Evolutionary conservation across 35 echinoderm and acorn worm genomes (phyloP).

Genomic region (Apostichopus japonicus): DNA sequence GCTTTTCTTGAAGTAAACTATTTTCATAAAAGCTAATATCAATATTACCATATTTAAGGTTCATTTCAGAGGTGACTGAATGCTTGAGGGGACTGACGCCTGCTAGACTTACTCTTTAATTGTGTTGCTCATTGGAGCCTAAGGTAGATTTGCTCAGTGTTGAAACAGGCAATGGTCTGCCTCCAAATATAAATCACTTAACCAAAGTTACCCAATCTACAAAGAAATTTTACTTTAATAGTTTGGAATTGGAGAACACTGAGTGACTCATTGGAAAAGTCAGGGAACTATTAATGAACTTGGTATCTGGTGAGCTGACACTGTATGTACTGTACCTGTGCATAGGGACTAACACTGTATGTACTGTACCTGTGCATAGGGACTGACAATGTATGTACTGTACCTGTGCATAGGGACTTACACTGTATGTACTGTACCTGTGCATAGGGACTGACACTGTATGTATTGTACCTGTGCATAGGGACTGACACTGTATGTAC

Average conservation of each 20-base stretch:
- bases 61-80: slow-evolving; percentile 34
- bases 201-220: background rate
- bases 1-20: slow-evolving; percentile 18
- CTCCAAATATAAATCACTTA: background rate
- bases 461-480: no score
- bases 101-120: slow-evolving; percentile 12
- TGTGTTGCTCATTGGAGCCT: slow-evolving; percentile 42
- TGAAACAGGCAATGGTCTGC: slow-evolving; percentile 5
- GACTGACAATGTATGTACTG: no score
- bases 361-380: no score
- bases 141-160: background rate
- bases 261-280: background rate
- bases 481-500: no score
- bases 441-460: no score
- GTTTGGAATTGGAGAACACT: background rate
- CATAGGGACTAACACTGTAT: no score
- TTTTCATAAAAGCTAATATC: slow-evolving; percentile 45
- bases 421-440: no score
- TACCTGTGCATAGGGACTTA: no score
- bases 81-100: slow-evolving; percentile 31
- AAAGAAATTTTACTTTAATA: background rate
- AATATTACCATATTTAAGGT: slow-evolving; percentile 47
- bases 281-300: background rate
- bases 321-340: no score
- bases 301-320: background rate